Evolutionary conservation across 2,888 invertebrate genomes (phyloP).

Genomic region (Sipha maydis): DNA sequence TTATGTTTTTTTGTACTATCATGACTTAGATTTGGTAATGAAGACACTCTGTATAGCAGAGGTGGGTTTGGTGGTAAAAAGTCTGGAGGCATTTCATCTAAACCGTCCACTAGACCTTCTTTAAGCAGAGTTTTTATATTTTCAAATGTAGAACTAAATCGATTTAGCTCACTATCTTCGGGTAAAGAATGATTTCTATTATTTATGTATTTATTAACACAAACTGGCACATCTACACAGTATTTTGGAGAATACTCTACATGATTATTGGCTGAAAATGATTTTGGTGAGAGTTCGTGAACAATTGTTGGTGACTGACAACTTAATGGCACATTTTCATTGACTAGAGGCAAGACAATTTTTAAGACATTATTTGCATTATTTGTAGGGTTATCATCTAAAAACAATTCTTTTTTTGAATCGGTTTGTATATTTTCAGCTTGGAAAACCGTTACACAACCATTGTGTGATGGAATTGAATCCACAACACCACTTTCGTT

Average conservation of each 20-base stretch:
- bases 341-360: conserved; percentile 60
- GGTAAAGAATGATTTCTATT: conserved; percentile 52
- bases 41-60: conserved; percentile 76
- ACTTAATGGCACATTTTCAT: conserved; percentile 49
- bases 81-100: conserved; percentile 71
- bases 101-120: conserved; percentile 74
- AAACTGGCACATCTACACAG: neutral
- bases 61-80: conserved; percentile 72
- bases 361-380: conserved; percentile 53
- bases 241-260: conserved; percentile 33
- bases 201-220: conserved; percentile 31
- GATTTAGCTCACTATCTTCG: conserved; percentile 71
- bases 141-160: conserved; percentile 81
- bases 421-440: neutral
- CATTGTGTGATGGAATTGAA: conserved; percentile 20
- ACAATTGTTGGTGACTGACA: neutral
- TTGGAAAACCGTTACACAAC: conserved; percentile 20
- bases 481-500: neutral
- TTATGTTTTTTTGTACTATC: conserved; percentile 61
- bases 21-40: conserved; percentile 71
- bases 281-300: conserved; percentile 9
- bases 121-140: conserved; percentile 79
- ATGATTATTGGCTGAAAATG: conserved; percentile 4
- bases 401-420: conserved; percentile 10
- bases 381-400: conserved; percentile 1